Percentiles rank a stretch among this genome's conserved stretches.
Evolutionary conservation across 2,888 invertebrate genomes (phyloP).

Genomic region (Yponomeuta sedellus): DNA sequence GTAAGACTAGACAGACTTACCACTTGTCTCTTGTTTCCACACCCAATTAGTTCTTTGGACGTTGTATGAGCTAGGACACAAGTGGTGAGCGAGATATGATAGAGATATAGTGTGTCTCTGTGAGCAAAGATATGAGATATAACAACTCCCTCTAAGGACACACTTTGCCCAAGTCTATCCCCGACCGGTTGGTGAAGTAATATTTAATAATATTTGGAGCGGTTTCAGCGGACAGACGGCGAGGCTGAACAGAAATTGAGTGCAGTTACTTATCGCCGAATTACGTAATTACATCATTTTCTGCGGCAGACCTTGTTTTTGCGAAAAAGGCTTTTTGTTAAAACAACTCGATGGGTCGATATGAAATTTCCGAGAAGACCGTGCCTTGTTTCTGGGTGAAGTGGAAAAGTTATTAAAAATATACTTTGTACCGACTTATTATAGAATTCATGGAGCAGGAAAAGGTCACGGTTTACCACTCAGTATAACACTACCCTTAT

Average conservation of each 20-base stretch:
- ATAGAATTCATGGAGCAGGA: neutral
- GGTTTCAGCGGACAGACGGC: neutral
- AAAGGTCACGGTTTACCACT: neutral
- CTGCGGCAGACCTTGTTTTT: neutral
- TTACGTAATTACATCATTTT: constrained; percentile 14
- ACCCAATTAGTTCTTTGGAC: too few relatives aligned
- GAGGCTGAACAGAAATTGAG: neutral
- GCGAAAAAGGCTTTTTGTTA: neutral
- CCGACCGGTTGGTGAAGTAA: neutral
- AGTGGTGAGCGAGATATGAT: too few relatives aligned
- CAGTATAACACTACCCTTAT: too few relatives aligned
- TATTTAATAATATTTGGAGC: constrained; percentile 8
- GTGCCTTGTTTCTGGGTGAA: neutral
- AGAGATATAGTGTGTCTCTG: too few relatives aligned
- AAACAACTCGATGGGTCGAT: neutral
- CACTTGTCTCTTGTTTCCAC: too few relatives aligned
- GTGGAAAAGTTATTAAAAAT: neutral
- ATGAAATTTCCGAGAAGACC: neutral
- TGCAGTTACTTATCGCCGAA: constrained; percentile 13
- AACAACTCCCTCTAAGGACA: too few relatives aligned
- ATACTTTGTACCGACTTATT: neutral
- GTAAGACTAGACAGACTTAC: too few relatives aligned
- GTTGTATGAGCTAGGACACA: too few relatives aligned
- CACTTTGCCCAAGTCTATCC: too few relatives aligned
- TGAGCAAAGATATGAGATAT: too few relatives aligned